A percentile compares a stretch with the other conserved stretches of the same genome.
phyloP scores from a whole-genome alignment of 2,888 invertebrate species.

The Drepanosiphum platanoidis region DNA sequence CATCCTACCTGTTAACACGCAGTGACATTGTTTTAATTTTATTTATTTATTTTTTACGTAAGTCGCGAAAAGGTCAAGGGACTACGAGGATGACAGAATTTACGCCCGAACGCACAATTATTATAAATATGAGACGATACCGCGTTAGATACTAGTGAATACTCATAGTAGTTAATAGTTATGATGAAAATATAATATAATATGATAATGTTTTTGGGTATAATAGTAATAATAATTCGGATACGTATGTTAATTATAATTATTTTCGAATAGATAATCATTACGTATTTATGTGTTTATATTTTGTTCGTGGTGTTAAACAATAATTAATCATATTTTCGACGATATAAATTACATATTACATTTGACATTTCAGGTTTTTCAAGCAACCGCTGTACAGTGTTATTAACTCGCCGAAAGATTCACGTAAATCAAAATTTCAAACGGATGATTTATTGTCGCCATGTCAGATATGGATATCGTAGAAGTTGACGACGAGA shows the following conservation, averaged over 20 bases:
- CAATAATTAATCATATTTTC: background rate
- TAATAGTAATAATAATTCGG: background rate
- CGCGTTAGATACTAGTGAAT: background rate
- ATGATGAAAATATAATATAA: background rate
- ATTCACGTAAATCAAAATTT: conserved; percentile 13
- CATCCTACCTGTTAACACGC: background rate
- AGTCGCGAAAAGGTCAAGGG: background rate
- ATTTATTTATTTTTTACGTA: background rate
- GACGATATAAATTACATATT: background rate
- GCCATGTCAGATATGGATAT: conserved; percentile 57
- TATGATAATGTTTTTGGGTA: background rate
- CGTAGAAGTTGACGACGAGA: conserved; percentile 45
- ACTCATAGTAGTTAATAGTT: background rate
- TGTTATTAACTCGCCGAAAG: background rate
- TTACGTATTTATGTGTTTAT: background rate
- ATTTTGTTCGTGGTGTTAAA: background rate
- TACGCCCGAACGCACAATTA: background rate
- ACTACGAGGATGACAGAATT: background rate
- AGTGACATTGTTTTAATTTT: background rate
- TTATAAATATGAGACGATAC: background rate
- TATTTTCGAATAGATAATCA: no score
- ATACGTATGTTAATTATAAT: background rate
- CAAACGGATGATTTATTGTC: conserved; percentile 35
- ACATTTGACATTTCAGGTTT: background rate
- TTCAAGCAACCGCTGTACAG: background rate